A percentile compares a stretch with the other conserved stretches of the same genome.
These are phyloP conservation scores for Xestia c-nigrum DNA, from an alignment of 2,888 invertebrate species.

Conservation along the genomic window DNA sequence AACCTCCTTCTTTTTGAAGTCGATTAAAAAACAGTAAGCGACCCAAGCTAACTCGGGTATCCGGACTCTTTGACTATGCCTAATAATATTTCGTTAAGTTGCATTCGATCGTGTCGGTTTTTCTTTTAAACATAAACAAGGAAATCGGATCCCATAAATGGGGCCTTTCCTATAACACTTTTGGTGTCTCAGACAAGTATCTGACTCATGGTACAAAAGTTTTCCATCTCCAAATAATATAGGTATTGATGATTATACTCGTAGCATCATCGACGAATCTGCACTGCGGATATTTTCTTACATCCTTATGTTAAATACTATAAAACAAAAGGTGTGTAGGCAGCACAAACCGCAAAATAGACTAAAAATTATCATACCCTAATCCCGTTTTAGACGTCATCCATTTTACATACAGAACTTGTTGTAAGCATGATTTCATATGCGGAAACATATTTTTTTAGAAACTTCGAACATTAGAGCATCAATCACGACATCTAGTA, in stretches of 20 bases:
- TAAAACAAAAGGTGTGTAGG: slow-evolving; percentile 18
- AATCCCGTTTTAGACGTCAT: slow-evolving; percentile 62
- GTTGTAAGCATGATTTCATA: slow-evolving; percentile 82
- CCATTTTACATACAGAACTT: slow-evolving; percentile 69
- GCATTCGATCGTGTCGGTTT: not conserved
- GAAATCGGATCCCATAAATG: not conserved
- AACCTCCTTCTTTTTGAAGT: not conserved
- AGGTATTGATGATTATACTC: slow-evolving; percentile 13
- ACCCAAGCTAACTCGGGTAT: not conserved
- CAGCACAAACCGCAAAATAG: slow-evolving; percentile 37
- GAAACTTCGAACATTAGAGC: slow-evolving; percentile 69
- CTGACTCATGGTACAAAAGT: slow-evolving; percentile 20
- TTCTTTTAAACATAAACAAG: not conserved
- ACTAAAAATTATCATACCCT: slow-evolving; percentile 56
- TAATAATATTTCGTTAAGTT: not conserved
- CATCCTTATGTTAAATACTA: slow-evolving; percentile 32
- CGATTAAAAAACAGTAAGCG: no score
- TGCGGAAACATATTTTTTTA: slow-evolving; percentile 81
- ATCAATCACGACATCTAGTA: slow-evolving; percentile 82
- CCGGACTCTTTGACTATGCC: not conserved
- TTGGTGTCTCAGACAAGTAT: not conserved
- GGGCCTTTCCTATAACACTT: not conserved
- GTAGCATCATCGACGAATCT: slow-evolving; percentile 46
- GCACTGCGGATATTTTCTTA: slow-evolving; percentile 46
- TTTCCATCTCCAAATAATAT: slow-evolving; percentile 39